A percentile compares a stretch with the other conserved stretches of the same genome.
These are phyloP conservation scores for Euthynnus affinis DNA, from an alignment of 2,797 vertebrate genomes.

Conservation along the genomic window DNA sequence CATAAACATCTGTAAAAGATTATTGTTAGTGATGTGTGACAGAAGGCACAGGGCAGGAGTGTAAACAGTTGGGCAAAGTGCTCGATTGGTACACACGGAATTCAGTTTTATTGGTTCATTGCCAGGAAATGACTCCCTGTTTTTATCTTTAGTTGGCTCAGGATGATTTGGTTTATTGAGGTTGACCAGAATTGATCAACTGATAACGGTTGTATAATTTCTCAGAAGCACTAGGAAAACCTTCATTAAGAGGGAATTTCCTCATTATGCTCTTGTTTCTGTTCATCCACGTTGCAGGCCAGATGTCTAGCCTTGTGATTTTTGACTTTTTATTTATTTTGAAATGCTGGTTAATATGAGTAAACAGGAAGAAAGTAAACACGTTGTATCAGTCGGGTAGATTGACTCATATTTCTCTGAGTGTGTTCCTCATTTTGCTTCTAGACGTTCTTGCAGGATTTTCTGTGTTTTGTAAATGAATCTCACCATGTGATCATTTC, in stretches of 20 bases:
- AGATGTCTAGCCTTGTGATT: not conserved
- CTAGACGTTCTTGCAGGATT: not conserved
- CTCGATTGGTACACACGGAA: slow-evolving; percentile 13
- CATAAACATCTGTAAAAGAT: not conserved
- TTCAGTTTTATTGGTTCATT: slow-evolving; percentile 13
- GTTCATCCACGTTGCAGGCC: not conserved
- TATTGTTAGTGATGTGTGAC: not conserved
- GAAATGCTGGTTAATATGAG: not conserved
- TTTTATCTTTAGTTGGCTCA: slow-evolving; percentile 30
- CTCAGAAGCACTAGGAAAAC: not conserved
- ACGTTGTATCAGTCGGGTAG: not conserved
- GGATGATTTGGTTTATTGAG: slow-evolving; percentile 40
- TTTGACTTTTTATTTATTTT: not conserved
- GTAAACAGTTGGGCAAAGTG: slow-evolving; percentile 1
- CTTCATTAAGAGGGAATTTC: not conserved
- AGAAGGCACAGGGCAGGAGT: not conserved
- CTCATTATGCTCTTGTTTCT: slow-evolving; percentile 3
- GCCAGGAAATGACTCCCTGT: not conserved
- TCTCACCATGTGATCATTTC: slow-evolving; percentile 3
- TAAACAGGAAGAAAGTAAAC: not conserved
- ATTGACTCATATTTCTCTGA: not conserved
- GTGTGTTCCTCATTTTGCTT: not conserved
- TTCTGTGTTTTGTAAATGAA: not conserved
- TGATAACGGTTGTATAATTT: slow-evolving; percentile 21
- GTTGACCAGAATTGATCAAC: slow-evolving; percentile 24